Evolutionary conservation across 2,113 vertebrate species (phyloP).

Genomic region (Phoenicopterus ruber): DNA sequence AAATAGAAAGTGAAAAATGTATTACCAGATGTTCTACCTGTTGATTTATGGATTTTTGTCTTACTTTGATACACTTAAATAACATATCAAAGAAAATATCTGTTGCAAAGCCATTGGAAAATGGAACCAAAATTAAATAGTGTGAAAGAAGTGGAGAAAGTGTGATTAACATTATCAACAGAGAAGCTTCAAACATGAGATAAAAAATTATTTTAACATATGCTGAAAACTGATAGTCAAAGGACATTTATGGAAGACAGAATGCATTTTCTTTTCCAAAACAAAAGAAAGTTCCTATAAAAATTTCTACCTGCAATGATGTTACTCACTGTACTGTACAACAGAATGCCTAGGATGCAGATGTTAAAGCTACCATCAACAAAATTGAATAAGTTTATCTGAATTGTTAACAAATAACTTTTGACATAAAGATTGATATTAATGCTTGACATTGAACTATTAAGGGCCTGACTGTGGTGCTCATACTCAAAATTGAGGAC

Average conservation of each 20-base stretch:
- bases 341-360: background rate
- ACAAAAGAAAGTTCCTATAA: background rate
- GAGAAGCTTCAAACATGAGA: background rate
- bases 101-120: background rate
- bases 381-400: background rate
- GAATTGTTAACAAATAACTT: background rate
- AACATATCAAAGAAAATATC: background rate
- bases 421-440: background rate
- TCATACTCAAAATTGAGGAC: background rate
- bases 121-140: background rate
- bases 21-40: background rate
- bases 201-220: background rate
- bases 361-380: background rate
- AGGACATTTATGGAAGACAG: background rate
- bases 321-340: background rate
- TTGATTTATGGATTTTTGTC: background rate
- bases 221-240: background rate
- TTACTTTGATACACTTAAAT: background rate
- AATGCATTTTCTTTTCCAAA: background rate
- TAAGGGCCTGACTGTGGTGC: background rate
- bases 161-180: background rate
- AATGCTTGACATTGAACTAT: background rate
- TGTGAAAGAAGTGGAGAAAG: background rate
- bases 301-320: background rate
- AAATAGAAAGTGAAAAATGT: background rate